Evolutionary conservation across 2,888 invertebrate genomes (phyloP), one percentile per base, ranked within the genome.

Genomic region (Marronus borbonicus): DNA sequence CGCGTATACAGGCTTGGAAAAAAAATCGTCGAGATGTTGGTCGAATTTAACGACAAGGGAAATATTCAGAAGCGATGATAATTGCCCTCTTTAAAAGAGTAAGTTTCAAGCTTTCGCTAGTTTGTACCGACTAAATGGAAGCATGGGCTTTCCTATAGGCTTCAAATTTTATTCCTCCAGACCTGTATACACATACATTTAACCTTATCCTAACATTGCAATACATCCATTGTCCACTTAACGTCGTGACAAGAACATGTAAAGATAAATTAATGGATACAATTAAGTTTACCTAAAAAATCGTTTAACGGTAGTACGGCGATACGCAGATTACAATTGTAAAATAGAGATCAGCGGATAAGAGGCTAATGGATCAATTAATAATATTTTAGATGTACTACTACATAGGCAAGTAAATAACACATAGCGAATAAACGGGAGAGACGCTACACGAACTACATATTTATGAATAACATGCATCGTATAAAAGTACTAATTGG

Each of bases 271-370:
- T 74, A 74, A 74, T 74, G 72, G 60, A 60, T 5, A 14, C 72
- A 74, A 74, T 74, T 74, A 74, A 28, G 44, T 74, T 74, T 58
- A 74, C 72, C 55, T 60, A 60, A 74, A 74, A 74, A 74, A 74
- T 74, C 72, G 39, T 49, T 74, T 74, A 74, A 55, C 60, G 28
- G 24, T 8, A 44, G 8, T 12, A 44, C 44, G 39, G 39, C 50
- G 72, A 74, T 74, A 44, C 72, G 10, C 60, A 44, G 72, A 74
- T 60, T 74, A 74, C 72, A 74, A 74, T 62, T 74, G 72, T 74
- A 60, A 62, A 60, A 62, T 44, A 24, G 72, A 39, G 72, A 74
- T 74, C 44, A 24, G 12, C 60, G 72, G 72, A 60, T 60, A 60
- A 74, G 44, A 44, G 14, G 24, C 60, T 74, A 74, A 74, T 74